Base-by-base conservation (phyloP, 2,113 vertebrate species). In the Chlorocebus sabaeus region DNA sequence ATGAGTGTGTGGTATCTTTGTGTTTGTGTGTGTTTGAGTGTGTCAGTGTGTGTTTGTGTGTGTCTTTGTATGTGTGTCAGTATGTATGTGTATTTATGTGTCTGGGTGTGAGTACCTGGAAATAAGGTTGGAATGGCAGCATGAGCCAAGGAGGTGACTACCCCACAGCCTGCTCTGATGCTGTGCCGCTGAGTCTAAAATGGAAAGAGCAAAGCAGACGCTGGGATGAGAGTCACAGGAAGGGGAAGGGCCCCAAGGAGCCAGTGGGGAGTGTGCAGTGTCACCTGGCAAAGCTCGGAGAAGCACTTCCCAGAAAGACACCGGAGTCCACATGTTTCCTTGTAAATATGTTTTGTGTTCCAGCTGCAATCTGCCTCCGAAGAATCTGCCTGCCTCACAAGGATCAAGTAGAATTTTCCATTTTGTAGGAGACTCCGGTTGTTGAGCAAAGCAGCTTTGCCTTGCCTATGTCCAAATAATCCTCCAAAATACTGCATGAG, bases 251-350 rank as follows among this genome's bases (percentile, higher is more conserved):
- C 12, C 59, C 3, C 2, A 17, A 10, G 50, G 52, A 84, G 95
- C 30, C 5, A 4, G 12, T 12, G 7, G 18, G 3, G 6, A 5
- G 9, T 13, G 40, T 45, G n/a, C 16, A n/a, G 18, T 38, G 20
- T 38, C 64, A 16, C 72, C n/a, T 97, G 72, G 8, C 52, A 40
- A 78, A 87, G 25, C 61, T 70, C 30, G 25, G 68, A 83, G 30
- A 72, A 40, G 30, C 64, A 55, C 17, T 52, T 92, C 40, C 79
- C 50, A 55, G 84, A 95, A 84, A 79, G 43, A 32, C 72, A 23
- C 30, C 8, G 18, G 25, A 45, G 30, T 38, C n/a, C 7, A 4
- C 18, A 0, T 43, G 50, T 72, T 92, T 30, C 50, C 70, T 96
- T 72, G 20, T 92, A 70, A 88, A 52, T 50, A 45, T 1, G 8